Percentiles rank a stretch among this genome's conserved stretches.
These are phyloP conservation scores for Pristionchus maxplancki DNA, from an alignment of 2,888 invertebrate genomes.

Conservation along the genomic window DNA sequence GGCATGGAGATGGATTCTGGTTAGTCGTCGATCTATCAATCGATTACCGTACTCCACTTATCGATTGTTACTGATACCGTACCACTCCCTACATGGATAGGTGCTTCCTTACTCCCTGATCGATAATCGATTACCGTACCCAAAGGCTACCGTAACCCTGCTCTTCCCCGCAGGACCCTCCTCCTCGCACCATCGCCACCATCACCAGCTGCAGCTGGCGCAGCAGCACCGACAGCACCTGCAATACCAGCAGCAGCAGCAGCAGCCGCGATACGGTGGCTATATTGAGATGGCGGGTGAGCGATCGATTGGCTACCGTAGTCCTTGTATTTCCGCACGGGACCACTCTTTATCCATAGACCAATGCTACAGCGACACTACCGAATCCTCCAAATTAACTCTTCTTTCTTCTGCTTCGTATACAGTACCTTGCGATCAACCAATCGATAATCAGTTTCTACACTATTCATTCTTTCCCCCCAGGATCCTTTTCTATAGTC, in stretches of 20 bases:
- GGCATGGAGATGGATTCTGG: not conserved
- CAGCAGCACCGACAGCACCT: not conserved
- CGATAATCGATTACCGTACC: not conserved
- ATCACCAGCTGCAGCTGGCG: not conserved
- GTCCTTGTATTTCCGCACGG: no score
- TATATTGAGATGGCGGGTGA: not conserved
- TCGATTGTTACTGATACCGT: not conserved
- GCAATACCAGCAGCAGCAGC: not conserved
- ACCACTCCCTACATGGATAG: no score
- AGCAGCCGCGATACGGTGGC: not conserved
- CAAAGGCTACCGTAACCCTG: not conserved
- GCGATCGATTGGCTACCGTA: not conserved
- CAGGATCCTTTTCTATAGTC: not conserved
- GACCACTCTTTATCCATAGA: no score
- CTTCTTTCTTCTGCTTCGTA: no score
- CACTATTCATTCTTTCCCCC: no score
- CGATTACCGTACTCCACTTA: not conserved
- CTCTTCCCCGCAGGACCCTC: not conserved
- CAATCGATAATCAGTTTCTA: not conserved
- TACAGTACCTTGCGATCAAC: no score
- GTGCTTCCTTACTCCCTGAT: no score
- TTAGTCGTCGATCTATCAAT: not conserved
- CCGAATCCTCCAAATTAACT: no score
- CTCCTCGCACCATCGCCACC: not conserved
- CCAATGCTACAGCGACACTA: no score